A percentile compares a stretch with the other conserved stretches of the same genome.
These are phyloP conservation scores for Moxostoma hubbsi DNA, from an alignment of 2,797 vertebrate species.

Conservation along the genomic window DNA sequence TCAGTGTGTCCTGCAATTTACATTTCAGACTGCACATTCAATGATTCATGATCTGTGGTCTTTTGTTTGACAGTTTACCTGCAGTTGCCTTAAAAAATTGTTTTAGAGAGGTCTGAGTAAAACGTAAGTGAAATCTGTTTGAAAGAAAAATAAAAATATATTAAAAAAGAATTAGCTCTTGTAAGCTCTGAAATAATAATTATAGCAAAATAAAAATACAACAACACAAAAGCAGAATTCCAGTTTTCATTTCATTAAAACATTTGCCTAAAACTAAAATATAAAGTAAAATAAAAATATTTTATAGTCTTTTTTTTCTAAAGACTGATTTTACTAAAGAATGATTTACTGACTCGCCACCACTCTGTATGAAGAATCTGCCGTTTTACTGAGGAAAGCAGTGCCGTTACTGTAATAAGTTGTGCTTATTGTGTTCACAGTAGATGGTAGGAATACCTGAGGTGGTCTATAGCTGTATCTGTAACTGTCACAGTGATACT, in stretches of 20 bases:
- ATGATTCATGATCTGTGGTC: constrained; percentile 34
- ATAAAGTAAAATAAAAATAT: background rate
- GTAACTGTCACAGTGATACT: constrained; percentile 66
- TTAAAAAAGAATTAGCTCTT: constrained; percentile 9
- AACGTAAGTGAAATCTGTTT: background rate
- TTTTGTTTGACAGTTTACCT: constrained; percentile 20
- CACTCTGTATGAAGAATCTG: constrained; percentile 31
- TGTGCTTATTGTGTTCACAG: constrained; percentile 74
- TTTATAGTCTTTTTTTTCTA: background rate
- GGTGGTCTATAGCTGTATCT: constrained; percentile 73
- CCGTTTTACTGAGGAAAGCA: constrained; percentile 10
- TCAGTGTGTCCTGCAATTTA: background rate
- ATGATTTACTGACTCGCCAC: constrained; percentile 17
- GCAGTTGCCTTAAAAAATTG: no score
- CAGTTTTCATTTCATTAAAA: constrained; percentile 59
- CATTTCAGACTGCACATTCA: constrained; percentile 22
- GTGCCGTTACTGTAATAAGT: constrained; percentile 41
- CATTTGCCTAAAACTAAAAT: constrained; percentile 54
- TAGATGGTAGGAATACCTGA: constrained; percentile 80
- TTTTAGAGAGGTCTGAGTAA: background rate
- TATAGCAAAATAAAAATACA: constrained; percentile 37
- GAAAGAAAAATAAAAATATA: constrained; percentile 29
- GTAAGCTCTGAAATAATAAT: constrained; percentile 22
- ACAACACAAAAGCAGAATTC: constrained; percentile 48
- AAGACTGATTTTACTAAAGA: background rate